These are phyloP conservation scores for Athetis lepigone DNA, from an alignment of 2,888 invertebrate genomes.

Conservation along the genomic window DNA sequence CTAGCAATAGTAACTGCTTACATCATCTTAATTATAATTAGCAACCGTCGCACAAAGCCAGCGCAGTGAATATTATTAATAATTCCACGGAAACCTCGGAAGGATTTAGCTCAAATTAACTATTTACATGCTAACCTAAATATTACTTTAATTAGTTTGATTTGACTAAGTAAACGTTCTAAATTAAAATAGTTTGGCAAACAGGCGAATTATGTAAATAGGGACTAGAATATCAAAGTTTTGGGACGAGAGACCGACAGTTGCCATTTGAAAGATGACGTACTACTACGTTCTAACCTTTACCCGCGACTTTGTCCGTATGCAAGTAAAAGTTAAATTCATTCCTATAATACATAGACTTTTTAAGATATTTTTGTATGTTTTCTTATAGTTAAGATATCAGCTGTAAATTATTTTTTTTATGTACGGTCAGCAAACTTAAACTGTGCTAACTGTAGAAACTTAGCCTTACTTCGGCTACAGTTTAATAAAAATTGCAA, in stretches of 20 bases:
- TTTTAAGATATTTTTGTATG: too few species aligned
- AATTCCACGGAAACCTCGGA: conserved; percentile 11
- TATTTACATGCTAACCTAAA: neutral
- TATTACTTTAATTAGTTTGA: conserved; percentile 12
- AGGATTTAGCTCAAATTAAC: conserved; percentile 10
- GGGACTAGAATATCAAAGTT: conserved; percentile 19
- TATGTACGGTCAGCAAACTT: too few species aligned
- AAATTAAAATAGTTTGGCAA: conserved; percentile 37
- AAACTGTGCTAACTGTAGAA: too few species aligned
- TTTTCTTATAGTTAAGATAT: too few species aligned
- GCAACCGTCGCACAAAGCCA: conserved; percentile 27
- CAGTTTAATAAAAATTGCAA: too few species aligned
- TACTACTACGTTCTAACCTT: neutral
- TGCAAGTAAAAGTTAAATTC: too few species aligned
- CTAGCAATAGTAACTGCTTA: neutral
- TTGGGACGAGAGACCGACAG: neutral
- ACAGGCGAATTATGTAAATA: conserved; percentile 28
- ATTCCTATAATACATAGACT: too few species aligned
- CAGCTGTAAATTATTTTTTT: too few species aligned
- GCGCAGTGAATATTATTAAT: conserved; percentile 47
- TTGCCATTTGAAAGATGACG: conserved; percentile 4
- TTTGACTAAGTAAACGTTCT: conserved; percentile 12
- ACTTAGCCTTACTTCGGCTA: too few species aligned
- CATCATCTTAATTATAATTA: conserved; percentile 44
- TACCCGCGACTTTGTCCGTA: too few species aligned